These are phyloP conservation scores for Dynastes maya DNA, from an alignment of 2,888 invertebrate genomes.

Conservation along the genomic window DNA sequence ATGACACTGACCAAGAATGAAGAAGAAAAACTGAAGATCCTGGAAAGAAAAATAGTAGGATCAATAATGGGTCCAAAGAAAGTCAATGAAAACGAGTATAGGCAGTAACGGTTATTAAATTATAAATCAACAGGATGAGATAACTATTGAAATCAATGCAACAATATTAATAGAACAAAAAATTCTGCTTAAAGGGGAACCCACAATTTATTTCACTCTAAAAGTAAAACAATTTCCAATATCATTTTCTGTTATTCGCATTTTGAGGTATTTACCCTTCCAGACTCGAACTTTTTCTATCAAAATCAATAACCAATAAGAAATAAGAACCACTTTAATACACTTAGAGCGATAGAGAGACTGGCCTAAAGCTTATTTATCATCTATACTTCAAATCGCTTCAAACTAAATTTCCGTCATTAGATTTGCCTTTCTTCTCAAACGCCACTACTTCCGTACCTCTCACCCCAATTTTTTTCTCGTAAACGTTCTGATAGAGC, in stretches of 20 bases:
- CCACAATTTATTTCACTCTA: no score
- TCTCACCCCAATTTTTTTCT: conserved; percentile 24
- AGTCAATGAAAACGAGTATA: no score
- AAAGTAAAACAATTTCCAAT: neutral
- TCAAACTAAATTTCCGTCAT: conserved; percentile 40
- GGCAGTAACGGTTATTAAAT: no score
- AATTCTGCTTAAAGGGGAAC: no score
- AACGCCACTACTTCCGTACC: conserved; percentile 30
- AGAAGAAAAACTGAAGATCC: no score
- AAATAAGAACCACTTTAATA: conserved; percentile 43
- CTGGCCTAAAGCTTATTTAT: conserved; percentile 24
- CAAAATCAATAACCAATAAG: conserved; percentile 1
- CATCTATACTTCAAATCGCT: conserved; percentile 26
- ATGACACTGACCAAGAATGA: no score
- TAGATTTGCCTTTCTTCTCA: conserved; percentile 40
- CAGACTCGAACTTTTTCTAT: neutral
- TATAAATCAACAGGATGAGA: no score
- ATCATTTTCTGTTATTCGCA: conserved; percentile 29
- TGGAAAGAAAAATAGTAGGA: no score
- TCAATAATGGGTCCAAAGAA: no score
- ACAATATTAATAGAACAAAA: no score
- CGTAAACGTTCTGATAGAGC: conserved; percentile 49
- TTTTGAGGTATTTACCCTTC: neutral
- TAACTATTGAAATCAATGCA: no score
- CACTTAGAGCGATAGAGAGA: conserved; percentile 32